Percentiles rank a stretch among this genome's conserved stretches.
Conservation (phyloP, 2,888 invertebrate species). For the Dynastes maya region DNA sequence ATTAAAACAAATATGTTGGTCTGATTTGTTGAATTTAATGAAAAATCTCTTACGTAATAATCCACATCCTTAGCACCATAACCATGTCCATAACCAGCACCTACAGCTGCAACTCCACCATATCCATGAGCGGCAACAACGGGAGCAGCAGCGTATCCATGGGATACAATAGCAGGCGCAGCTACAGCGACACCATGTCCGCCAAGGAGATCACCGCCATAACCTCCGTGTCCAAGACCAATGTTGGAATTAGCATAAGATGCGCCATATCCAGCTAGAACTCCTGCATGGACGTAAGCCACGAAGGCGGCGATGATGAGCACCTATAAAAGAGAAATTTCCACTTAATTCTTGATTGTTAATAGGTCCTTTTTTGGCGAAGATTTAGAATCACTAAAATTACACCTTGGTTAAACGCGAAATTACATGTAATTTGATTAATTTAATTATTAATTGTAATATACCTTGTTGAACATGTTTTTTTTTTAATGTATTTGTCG, state of each 20-base stretch:
- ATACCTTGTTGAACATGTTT: conserved; percentile 36
- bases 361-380: too few relatives aligned
- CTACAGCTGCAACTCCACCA: conserved; percentile 14
- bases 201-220: conserved; percentile 34
- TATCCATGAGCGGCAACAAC: conserved; percentile 48
- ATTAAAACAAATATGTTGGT: background rate
- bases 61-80: conserved; percentile 53
- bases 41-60: conserved; percentile 56
- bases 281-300: conserved; percentile 58
- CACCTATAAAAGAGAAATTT: conserved; percentile 51
- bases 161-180: conserved; percentile 49
- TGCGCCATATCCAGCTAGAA: conserved; percentile 53
- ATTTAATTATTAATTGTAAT: background rate
- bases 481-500: background rate
- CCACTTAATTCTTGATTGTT: background rate
- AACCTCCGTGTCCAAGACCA: conserved; percentile 40
- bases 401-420: background rate
- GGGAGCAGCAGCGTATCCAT: conserved; percentile 53
- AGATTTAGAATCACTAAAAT: background rate
- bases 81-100: background rate
- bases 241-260: conserved; percentile 47
- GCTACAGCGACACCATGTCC: conserved; percentile 49
- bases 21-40: background rate
- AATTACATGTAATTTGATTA: background rate
- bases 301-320: conserved; percentile 55